Evolutionary conservation across 2,797 vertebrate species (phyloP).

Genomic region (Tragopan temminckii): DNA sequence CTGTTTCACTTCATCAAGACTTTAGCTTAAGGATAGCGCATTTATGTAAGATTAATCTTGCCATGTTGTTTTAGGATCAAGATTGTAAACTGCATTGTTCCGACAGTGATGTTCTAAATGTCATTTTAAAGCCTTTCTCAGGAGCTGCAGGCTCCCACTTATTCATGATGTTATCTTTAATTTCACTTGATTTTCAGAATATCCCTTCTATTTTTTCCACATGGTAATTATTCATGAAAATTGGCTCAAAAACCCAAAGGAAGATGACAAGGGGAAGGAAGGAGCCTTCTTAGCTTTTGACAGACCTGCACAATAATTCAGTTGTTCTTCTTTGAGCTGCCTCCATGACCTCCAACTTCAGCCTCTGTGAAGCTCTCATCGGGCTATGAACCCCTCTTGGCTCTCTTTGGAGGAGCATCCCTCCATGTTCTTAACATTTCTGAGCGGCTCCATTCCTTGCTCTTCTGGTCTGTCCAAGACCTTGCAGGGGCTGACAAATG

Average conservation of each 20-base stretch:
- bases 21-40: conserved; percentile 78
- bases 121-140: conserved; percentile 53
- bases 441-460: not conserved
- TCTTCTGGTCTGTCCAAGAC: not conserved
- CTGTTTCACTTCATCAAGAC: conserved; percentile 67
- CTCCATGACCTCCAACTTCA: not conserved
- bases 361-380: not conserved
- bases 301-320: conserved; percentile 9
- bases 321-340: conserved; percentile 15
- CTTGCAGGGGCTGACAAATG: not conserved
- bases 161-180: conserved; percentile 60
- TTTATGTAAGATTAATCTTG: conserved; percentile 76
- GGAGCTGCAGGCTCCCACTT: conserved; percentile 59
- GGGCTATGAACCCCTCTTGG: not conserved
- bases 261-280: not conserved
- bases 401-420: not conserved
- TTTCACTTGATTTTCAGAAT: conserved; percentile 54
- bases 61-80: conserved; percentile 73
- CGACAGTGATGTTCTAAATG: conserved; percentile 52
- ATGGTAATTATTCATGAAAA: conserved; percentile 52
- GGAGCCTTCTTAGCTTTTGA: not conserved
- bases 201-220: conserved; percentile 41
- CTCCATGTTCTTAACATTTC: not conserved
- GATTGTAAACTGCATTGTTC: conserved; percentile 66
- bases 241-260: conserved; percentile 4